A percentile compares a stretch with the other conserved stretches of the same genome.
These are phyloP conservation scores for Holcopasites calliopsidis DNA, from an alignment of 1,140 invertebrate genomes.

Conservation along the genomic window DNA sequence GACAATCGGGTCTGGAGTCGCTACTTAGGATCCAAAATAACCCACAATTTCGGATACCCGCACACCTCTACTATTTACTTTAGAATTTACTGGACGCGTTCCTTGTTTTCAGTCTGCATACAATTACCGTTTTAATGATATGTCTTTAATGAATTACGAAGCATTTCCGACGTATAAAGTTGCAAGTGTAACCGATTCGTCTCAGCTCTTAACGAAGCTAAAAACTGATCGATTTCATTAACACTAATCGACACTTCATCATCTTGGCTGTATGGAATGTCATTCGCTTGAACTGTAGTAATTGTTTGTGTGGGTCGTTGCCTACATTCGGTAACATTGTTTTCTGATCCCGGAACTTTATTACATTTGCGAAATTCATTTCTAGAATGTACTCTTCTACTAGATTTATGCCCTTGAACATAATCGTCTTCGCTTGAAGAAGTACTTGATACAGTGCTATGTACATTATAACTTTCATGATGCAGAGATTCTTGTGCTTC, in stretches of 20 bases:
- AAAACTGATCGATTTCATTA: constrained; percentile 63
- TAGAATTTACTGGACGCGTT: no score
- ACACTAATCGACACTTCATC: not conserved
- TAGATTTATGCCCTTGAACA: not conserved
- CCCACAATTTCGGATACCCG: no score
- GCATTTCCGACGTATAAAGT: constrained; percentile 69
- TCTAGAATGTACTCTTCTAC: not conserved
- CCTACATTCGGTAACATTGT: constrained; percentile 29
- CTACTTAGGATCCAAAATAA: no score
- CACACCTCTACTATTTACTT: not conserved
- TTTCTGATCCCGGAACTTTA: constrained; percentile 21
- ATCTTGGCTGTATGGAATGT: not conserved
- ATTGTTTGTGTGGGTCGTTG: not conserved
- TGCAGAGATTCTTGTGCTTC: not conserved
- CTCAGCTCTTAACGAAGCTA: constrained; percentile 61
- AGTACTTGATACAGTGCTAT: not conserved
- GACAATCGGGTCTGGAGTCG: no score
- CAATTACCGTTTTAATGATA: not conserved
- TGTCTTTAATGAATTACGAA: constrained; percentile 24
- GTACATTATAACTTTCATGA: not conserved
- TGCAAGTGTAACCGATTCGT: constrained; percentile 69
- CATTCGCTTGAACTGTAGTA: constrained; percentile 16
- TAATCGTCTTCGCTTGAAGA: not conserved
- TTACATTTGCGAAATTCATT: not conserved
- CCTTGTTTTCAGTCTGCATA: not conserved